phyloP scores from a whole-genome alignment of 2,797 vertebrate species.

The Sorex maritimensis region DNA sequence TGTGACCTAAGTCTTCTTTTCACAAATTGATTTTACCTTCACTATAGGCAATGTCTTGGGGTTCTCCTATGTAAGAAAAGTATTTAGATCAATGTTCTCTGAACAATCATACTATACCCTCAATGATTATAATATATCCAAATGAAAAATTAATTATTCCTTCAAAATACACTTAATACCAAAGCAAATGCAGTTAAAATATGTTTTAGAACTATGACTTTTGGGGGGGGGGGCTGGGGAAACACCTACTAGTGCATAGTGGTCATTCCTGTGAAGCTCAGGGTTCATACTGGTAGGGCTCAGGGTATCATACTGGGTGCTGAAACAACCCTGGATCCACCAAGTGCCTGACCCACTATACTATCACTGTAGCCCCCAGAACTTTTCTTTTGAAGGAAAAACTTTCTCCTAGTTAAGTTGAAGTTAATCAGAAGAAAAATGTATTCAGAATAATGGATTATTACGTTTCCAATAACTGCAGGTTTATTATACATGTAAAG shows the following conservation, averaged over 20 bases:
- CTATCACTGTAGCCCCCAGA: neutral
- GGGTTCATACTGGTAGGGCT: too few species aligned
- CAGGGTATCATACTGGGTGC: too few species aligned
- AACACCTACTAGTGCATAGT: too few species aligned
- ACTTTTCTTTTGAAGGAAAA: conserved; percentile 50
- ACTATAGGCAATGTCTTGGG: neutral
- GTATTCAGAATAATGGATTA: neutral
- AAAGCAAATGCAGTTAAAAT: conserved; percentile 25
- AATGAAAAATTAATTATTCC: neutral
- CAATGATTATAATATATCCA: neutral
- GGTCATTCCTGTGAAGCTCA: too few species aligned
- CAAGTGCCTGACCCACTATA: too few species aligned
- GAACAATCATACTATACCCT: conserved; percentile 23
- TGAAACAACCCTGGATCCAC: too few species aligned
- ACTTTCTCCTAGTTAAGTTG: neutral
- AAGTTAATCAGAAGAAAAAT: conserved; percentile 8
- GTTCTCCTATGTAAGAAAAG: conserved; percentile 10
- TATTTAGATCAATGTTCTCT: neutral
- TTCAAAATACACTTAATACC: neutral
- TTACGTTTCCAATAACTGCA: neutral
- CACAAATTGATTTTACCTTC: neutral
- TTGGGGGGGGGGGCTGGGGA: too few species aligned
- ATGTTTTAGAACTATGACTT: conserved; percentile 16
- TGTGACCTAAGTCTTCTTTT: neutral
- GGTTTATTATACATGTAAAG: neutral